Conservation (phyloP, 1,140 invertebrate genomes). For the Papilio glaucus region DNA sequence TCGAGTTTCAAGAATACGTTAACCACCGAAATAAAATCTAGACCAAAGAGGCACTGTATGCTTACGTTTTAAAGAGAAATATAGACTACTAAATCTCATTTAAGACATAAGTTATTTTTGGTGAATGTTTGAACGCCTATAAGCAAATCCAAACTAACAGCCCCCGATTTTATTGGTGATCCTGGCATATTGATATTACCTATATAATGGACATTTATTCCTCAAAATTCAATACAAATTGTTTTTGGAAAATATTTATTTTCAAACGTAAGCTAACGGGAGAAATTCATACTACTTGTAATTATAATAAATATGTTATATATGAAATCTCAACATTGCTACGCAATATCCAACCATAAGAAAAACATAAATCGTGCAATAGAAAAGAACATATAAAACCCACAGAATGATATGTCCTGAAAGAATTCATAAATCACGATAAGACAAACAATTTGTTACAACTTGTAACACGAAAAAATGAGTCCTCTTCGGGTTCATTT, state of each 20-base stretch:
- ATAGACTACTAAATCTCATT: no score
- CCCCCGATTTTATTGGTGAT: no score
- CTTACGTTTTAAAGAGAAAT: neutral
- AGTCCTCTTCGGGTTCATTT: constrained; percentile 2
- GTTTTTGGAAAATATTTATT: no score
- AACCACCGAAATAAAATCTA: neutral
- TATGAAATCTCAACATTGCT: no score
- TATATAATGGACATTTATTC: no score
- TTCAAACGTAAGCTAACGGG: no score
- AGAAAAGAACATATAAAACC: neutral
- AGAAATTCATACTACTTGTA: no score
- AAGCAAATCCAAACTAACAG: no score
- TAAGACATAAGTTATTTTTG: no score
- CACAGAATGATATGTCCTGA: constrained; percentile 7
- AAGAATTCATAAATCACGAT: constrained; percentile 14
- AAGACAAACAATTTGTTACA: constrained; percentile 24
- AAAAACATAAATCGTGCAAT: neutral
- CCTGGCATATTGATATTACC: no score
- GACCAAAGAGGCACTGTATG: neutral
- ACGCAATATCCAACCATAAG: neutral
- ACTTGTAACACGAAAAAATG: constrained; percentile 19
- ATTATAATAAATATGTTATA: no score
- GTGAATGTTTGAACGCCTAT: no score
- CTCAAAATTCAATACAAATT: neutral
- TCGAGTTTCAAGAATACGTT: neutral